Evolutionary conservation across 2,113 vertebrate genomes (phyloP), one percentile per base, ranked within the genome.

Genomic region (Bujurquina vittata): DNA sequence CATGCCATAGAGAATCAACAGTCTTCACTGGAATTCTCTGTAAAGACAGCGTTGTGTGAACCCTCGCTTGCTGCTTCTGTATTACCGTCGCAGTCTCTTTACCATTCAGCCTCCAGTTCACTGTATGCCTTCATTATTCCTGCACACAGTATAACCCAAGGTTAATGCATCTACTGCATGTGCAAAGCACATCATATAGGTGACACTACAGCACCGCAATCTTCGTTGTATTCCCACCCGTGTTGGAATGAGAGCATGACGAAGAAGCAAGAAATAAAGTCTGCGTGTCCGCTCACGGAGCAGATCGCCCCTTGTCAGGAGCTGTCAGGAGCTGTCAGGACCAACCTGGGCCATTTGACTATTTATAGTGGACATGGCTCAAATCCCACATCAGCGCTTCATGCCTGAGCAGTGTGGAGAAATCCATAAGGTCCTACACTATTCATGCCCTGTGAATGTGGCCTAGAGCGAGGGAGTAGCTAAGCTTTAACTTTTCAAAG

Each of bases 281-380:
- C 29, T 29, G 77, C 4, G 40, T 31, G 81, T 84, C 67, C 37
- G 17, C 22, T 43, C 43, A 9, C 3, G 1, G 31, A 74, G 52
- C 73, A 77, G 76, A 88, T 80, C 46, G 4, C 37, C 22, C 67
- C 62, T 79, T 82, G 74, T 84, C 74, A 78, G 67, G 65, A 79
- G 76, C 88, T 87, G 87, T 81, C 84, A 90, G 60, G n/a, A 74
- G 69, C 84, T 4, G 31, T 15, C 67, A 89, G 82, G 56, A 72
- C 35, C 88, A 87, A 84, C 52, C 58, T 86, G 88, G 87, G 77
- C 79, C 67, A 85, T 90, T 79, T 88, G 82, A 81, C 91, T 90
- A 86, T 87, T 91, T 89, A 82, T 91, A 87, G 63, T 88, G 79
- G 80, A 87, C 89, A 89, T 73, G 80, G 87, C 82, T 92, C 80